Percentiles rank a stretch among this genome's conserved stretches.
phyloP scores from a whole-genome alignment of 2,113 vertebrate genomes.

The Pelmatolapia mariae region DNA sequence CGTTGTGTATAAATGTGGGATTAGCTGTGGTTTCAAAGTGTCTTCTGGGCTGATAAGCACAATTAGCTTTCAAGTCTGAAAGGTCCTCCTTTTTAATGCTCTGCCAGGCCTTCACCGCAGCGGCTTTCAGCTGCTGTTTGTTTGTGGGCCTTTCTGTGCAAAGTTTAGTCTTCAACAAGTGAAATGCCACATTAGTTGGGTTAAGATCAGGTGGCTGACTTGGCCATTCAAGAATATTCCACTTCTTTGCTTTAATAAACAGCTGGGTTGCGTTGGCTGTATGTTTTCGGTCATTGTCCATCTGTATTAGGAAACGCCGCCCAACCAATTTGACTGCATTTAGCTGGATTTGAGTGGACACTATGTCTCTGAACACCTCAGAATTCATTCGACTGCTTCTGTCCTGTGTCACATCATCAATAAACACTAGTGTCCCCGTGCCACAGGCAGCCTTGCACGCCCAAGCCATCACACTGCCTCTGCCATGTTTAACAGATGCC shows the following conservation, averaged over 20 bases:
- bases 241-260: not conserved
- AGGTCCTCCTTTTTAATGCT: not conserved
- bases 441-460: not conserved
- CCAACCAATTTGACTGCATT: not conserved
- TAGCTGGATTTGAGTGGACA: not conserved
- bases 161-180: not conserved
- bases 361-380: not conserved
- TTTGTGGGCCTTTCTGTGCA: not conserved
- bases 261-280: not conserved
- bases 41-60: not conserved
- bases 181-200: not conserved
- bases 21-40: not conserved
- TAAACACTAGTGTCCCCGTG: not conserved
- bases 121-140: not conserved
- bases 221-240: not conserved
- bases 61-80: not conserved
- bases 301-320: not conserved
- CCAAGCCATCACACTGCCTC: not conserved
- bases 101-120: accelerated
- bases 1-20: not conserved
- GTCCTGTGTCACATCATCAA: not conserved
- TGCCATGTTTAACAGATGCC: not conserved
- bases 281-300: not conserved
- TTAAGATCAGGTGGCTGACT: not conserved
- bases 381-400: not conserved